Evolutionary conservation across 2,888 invertebrate species (phyloP), one percentile per base, ranked within the genome.

Genomic region (Theretra japonica): DNA sequence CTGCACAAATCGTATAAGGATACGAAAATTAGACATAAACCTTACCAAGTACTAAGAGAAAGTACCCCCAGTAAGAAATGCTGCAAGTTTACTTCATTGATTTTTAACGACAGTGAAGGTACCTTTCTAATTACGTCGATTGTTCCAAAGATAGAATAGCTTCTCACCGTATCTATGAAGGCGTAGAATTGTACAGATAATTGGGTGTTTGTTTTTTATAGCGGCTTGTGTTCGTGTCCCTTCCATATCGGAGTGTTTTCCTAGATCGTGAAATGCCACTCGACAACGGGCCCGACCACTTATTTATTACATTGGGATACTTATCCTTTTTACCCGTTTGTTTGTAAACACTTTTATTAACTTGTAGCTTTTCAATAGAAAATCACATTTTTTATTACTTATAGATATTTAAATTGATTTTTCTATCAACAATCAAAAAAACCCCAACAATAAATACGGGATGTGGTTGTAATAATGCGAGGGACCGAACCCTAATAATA

Each of bases 251-350:
- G 81, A 82, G 82, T 81, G 83, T 80, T 84, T 80, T 84, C 83
- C 83, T 82, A 84, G 88, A 82, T 89, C 88, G 90, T 90, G 90
- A 88, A 89, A 89, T 88, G 87, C 83, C 81, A 82, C 76, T 71
- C 70, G 75, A 73, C 75, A 75, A 69, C 73, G 68, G 70, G 73
- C 57, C 70, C 50, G 72, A 73, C 74, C 74, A 80, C 74, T 76
- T 79, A 79, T 74, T 80, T 77, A 78, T 73, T 74, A 74, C 77
- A 73, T 71, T 74, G 71, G n/a, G 69, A 70, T 73, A 76, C 74
- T 71, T 75, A 68, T 41, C 68, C 69, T 78, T 79, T 76, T 78
- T 74, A 73, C 58, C 73, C n/a, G 62, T 71, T 53, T 71, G 60
- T 60, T 28, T 53, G 53, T 53, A 41, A 41, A 41, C 41, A 41